Evolutionary conservation across 2,888 invertebrate genomes (phyloP).

Genomic region (Azorinus chamasolen): DNA sequence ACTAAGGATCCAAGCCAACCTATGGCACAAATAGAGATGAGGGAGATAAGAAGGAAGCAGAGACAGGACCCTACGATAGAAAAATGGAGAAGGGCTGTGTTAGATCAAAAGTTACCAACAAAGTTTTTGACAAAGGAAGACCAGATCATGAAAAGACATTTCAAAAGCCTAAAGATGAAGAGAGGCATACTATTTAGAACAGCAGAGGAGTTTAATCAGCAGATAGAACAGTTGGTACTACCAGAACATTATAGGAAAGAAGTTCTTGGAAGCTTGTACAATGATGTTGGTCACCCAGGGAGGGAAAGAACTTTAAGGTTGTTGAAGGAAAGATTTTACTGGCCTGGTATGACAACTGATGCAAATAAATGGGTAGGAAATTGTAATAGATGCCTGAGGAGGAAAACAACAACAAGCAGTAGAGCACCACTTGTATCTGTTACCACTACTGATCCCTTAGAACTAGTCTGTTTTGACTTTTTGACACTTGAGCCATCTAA

Average conservation of each 20-base stretch:
- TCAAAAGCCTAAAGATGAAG: not conserved
- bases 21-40: no score
- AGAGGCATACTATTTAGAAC: not conserved
- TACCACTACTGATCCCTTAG: slow-evolving; percentile 5
- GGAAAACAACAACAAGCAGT: not conserved
- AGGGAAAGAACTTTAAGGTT: not conserved
- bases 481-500: slow-evolving; percentile 9
- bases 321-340: slow-evolving; percentile 8
- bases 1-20: slow-evolving; percentile 4
- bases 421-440: slow-evolving; percentile 14
- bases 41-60: slow-evolving; percentile 5
- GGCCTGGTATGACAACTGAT: slow-evolving; percentile 6
- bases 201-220: not conserved
- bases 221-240: not conserved
- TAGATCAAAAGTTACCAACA: slow-evolving; percentile 1
- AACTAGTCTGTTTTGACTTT: slow-evolving; percentile 13
- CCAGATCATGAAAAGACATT: no score
- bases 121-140: not conserved
- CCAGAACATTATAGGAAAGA: not conserved
- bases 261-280: not conserved
- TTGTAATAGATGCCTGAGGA: slow-evolving; percentile 9
- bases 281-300: slow-evolving; percentile 11
- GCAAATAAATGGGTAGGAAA: not conserved
- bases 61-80: slow-evolving; percentile 8
- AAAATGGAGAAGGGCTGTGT: slow-evolving; percentile 8